These are phyloP conservation scores for Cyanoderma ruficeps DNA, from an alignment of 2,113 vertebrate species.

Conservation along the genomic window DNA sequence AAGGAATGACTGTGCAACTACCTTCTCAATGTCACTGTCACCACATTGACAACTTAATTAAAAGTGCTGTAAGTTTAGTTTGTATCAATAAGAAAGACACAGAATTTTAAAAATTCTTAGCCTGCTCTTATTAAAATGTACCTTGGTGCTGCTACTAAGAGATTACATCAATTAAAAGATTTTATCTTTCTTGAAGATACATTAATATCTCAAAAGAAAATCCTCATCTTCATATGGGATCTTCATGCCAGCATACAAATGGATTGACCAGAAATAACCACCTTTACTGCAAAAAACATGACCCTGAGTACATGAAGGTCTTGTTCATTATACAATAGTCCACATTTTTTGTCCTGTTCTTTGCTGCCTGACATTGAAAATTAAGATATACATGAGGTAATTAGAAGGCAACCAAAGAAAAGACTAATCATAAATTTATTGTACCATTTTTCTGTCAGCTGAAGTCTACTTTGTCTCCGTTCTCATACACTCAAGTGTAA, in stretches of 20 bases:
- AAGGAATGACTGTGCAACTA: constrained; percentile 33
- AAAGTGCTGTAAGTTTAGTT: constrained; percentile 22
- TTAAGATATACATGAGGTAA: background rate
- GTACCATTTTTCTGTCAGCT: background rate
- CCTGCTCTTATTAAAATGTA: background rate
- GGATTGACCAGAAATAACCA: constrained; percentile 7
- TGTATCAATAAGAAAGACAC: constrained; percentile 23
- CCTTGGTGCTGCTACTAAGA: background rate
- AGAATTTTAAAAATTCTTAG: constrained; percentile 36
- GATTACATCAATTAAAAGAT: constrained; percentile 9
- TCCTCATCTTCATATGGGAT: background rate
- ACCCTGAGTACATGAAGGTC: background rate
- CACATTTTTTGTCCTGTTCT: background rate
- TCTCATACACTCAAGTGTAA: background rate
- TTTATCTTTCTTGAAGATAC: background rate
- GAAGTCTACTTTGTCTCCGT: background rate
- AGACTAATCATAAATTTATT: background rate
- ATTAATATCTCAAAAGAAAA: constrained; percentile 10
- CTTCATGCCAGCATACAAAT: background rate
- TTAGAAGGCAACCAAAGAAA: background rate
- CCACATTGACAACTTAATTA: constrained; percentile 63
- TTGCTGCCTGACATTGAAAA: background rate
- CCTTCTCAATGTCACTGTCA: constrained; percentile 43
- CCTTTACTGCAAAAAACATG: constrained; percentile 10
- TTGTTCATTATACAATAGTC: background rate